phyloP scores from a whole-genome alignment of 1,140 invertebrate genomes.

The Heliconius congener region DNA sequence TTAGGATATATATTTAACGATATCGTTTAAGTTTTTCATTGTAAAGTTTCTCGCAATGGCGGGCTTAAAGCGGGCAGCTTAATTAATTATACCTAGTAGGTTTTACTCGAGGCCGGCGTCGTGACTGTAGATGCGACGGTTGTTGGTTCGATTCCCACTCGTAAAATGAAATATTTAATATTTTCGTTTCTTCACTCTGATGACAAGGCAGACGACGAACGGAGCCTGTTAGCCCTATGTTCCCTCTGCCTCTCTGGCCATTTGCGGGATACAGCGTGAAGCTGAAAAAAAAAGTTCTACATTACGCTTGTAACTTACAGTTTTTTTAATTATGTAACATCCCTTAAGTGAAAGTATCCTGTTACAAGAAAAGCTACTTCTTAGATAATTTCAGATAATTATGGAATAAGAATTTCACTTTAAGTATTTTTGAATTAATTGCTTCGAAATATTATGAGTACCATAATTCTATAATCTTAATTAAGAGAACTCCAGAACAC shows the following conservation, averaged over 20 bases:
- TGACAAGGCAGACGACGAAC: no score
- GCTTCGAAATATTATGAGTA: slow-evolving; percentile 76
- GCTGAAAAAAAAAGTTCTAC: no score
- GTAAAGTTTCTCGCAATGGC: background rate
- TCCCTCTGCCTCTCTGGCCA: no score
- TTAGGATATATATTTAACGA: slow-evolving; percentile 53
- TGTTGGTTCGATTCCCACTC: no score
- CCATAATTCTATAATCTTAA: slow-evolving; percentile 79
- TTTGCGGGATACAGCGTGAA: no score
- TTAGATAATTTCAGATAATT: slow-evolving; percentile 72
- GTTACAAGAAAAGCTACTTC: slow-evolving; percentile 59
- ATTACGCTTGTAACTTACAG: slow-evolving; percentile 16
- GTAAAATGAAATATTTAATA: background rate
- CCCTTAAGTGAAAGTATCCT: slow-evolving; percentile 49
- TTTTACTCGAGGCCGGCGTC: background rate
- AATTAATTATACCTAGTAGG: background rate
- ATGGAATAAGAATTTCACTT: slow-evolving; percentile 59
- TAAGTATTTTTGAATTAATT: slow-evolving; percentile 76
- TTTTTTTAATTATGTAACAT: slow-evolving; percentile 45
- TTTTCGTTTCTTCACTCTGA: no score
- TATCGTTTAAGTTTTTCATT: slow-evolving; percentile 41
- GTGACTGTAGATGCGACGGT: no score
- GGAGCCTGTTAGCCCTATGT: no score
- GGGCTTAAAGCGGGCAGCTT: background rate
- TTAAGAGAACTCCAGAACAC: slow-evolving; percentile 71